These are phyloP conservation scores for Parascotia fuliginaria DNA, from an alignment of 2,888 invertebrate species.

Conservation along the genomic window DNA sequence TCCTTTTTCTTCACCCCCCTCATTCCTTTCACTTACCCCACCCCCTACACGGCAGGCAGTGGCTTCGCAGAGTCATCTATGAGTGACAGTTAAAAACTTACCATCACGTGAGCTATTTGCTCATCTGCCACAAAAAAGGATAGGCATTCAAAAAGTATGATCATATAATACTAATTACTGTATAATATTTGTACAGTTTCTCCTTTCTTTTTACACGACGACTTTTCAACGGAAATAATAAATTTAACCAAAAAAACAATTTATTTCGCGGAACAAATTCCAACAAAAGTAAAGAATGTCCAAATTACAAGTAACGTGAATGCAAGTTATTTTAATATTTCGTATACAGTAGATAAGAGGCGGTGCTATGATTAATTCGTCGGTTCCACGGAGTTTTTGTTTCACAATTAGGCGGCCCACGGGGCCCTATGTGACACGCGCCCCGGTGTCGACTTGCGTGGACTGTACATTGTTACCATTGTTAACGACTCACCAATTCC, in stretches of 20 bases:
- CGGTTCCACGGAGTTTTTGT: conserved; percentile 79
- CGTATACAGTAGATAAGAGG: conserved; percentile 62
- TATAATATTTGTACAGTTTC: background rate
- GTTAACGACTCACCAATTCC: conserved; percentile 65
- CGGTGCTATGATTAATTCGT: conserved; percentile 75
- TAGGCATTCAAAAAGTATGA: too few species aligned
- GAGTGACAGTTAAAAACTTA: too few species aligned
- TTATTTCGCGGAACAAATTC: conserved; percentile 7
- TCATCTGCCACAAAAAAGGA: too few species aligned
- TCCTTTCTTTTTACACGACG: background rate
- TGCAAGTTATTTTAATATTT: conserved; percentile 64
- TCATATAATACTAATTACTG: too few species aligned
- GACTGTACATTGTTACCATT: conserved; percentile 64
- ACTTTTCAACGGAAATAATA: background rate
- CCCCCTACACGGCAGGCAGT: too few species aligned
- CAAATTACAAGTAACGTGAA: conserved; percentile 48
- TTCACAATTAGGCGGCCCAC: conserved; percentile 67
- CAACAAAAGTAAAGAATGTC: conserved; percentile 15
- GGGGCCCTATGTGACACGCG: conserved; percentile 46
- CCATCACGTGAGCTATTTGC: too few species aligned
- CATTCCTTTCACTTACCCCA: too few species aligned
- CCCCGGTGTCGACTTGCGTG: conserved; percentile 69
- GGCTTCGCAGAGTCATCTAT: too few species aligned
- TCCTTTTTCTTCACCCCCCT: too few species aligned
- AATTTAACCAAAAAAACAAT: background rate